These are phyloP conservation scores for Ophion ellenae DNA, from an alignment of 2,888 invertebrate species.

Conservation along the genomic window DNA sequence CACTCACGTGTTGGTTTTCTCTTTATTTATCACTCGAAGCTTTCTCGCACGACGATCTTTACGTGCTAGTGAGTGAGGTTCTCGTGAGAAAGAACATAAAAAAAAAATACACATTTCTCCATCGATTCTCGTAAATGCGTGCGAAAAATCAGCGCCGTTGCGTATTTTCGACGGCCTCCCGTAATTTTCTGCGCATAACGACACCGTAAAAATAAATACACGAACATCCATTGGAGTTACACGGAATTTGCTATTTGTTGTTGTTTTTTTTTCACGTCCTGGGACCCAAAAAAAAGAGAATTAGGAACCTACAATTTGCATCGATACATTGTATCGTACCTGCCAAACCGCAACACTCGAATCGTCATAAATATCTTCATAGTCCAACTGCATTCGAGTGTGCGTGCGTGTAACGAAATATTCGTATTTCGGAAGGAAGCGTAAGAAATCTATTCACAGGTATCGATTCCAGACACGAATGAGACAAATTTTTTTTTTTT, in stretches of 20 bases:
- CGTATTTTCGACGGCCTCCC: slow-evolving; percentile 30
- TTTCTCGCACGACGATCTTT: slow-evolving; percentile 25
- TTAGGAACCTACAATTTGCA: too few species aligned
- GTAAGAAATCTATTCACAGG: slow-evolving; percentile 48
- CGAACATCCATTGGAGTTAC: neutral
- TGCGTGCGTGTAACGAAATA: slow-evolving; percentile 31
- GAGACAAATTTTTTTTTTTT: neutral
- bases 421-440: slow-evolving; percentile 53
- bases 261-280: neutral
- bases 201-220: neutral
- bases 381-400: slow-evolving; percentile 10
- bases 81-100: slow-evolving; percentile 34
- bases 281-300: neutral
- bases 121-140: slow-evolving; percentile 23
- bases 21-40: slow-evolving; percentile 53
- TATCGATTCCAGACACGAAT: slow-evolving; percentile 11
- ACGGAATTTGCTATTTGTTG: neutral
- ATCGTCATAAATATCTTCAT: neutral
- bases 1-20: slow-evolving; percentile 29
- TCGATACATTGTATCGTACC: neutral
- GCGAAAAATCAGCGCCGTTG: slow-evolving; percentile 32
- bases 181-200: neutral
- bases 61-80: slow-evolving; percentile 50
- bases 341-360: neutral
- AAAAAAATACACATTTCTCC: slow-evolving; percentile 32